phyloP scores from a whole-genome alignment of 2,797 vertebrate genomes.

The Sebastes goodei region DNA sequence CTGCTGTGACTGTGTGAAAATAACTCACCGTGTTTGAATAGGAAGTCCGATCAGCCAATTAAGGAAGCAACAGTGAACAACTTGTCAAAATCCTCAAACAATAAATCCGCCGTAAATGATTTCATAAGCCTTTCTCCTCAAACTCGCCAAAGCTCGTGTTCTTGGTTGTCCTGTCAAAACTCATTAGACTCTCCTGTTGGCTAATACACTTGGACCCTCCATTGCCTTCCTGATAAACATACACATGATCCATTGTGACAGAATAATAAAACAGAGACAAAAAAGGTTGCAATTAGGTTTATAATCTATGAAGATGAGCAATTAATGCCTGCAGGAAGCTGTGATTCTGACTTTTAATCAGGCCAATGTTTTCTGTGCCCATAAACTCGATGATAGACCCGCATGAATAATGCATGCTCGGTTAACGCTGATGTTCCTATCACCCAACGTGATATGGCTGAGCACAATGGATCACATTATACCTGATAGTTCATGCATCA shows the following conservation, averaged over 20 bases:
- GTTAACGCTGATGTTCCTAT: slow-evolving; percentile 51
- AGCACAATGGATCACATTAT: slow-evolving; percentile 54
- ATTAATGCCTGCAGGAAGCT: slow-evolving; percentile 68
- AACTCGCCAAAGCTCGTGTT: slow-evolving; percentile 37
- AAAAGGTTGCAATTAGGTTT: slow-evolving; percentile 72
- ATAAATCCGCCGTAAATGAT: slow-evolving; percentile 27
- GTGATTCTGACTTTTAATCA: slow-evolving; percentile 74
- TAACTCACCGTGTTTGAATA: slow-evolving; percentile 1
- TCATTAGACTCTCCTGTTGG: slow-evolving; percentile 61
- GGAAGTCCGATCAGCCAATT: slow-evolving; percentile 42
- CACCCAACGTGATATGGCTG: slow-evolving; percentile 42
- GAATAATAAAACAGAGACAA: slow-evolving; percentile 76
- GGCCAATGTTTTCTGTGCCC: slow-evolving; percentile 55
- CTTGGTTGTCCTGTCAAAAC: slow-evolving; percentile 62
- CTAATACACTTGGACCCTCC: slow-evolving; percentile 67
- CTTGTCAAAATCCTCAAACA: slow-evolving; percentile 40
- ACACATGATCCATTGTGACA: slow-evolving; percentile 78
- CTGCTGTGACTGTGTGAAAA: slow-evolving; percentile 2
- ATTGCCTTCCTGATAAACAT: slow-evolving; percentile 70
- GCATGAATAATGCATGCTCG: slow-evolving; percentile 67
- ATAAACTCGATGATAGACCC: slow-evolving; percentile 53
- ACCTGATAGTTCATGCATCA: slow-evolving; percentile 35
- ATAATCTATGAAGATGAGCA: slow-evolving; percentile 76
- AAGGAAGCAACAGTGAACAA: slow-evolving; percentile 32
- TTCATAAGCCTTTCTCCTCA: slow-evolving; percentile 37